Percentiles rank a stretch among this genome's conserved stretches.
Conservation (phyloP, 1,140 invertebrate species). For the Vanessa atalanta region DNA sequence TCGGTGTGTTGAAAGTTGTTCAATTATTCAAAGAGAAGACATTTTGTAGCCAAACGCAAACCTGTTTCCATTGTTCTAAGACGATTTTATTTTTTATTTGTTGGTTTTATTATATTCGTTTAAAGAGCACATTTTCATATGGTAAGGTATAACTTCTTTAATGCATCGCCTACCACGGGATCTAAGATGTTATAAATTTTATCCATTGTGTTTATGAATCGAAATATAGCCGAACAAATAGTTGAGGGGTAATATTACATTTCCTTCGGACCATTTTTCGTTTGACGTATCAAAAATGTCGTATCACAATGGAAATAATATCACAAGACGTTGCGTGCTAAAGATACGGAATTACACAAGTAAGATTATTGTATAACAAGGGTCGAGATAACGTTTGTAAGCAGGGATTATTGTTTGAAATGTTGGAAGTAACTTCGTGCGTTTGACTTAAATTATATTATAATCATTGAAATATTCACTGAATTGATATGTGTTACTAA, state of each 20-base stretch:
- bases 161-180: no score
- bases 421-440: constrained; percentile 12
- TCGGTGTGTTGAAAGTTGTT: constrained; percentile 30
- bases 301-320: background rate
- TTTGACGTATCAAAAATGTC: background rate
- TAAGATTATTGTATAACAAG: constrained; percentile 19
- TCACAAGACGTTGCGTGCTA: constrained; percentile 13
- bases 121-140: background rate
- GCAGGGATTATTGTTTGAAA: constrained; percentile 16
- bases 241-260: no score
- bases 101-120: no score
- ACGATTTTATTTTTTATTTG: background rate
- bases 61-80: constrained; percentile 17
- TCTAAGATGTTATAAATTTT: no score
- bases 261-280: no score
- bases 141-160: background rate
- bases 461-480: constrained; percentile 12
- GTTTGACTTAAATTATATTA: constrained; percentile 14
- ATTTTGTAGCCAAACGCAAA: constrained; percentile 11
- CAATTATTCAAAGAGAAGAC: constrained; percentile 32
- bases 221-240: no score
- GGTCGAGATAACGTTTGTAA: constrained; percentile 18
- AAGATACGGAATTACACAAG: constrained; percentile 12
- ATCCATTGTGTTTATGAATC: no score
- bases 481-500: background rate